Conservation (phyloP, 2,797 vertebrate genomes). For the Meriones psammophilus region DNA sequence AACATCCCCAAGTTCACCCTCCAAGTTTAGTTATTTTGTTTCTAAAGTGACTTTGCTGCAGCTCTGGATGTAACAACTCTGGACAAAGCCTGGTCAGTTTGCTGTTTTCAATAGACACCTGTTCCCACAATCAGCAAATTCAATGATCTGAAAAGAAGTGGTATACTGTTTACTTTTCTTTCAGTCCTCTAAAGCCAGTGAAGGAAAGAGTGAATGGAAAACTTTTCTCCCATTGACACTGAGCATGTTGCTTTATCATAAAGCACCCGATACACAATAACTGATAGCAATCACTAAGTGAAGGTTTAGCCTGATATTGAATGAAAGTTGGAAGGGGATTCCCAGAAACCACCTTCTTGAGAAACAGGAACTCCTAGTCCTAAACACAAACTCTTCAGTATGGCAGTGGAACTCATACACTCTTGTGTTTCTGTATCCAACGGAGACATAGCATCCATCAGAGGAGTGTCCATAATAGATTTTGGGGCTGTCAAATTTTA, state of each 20-base stretch:
- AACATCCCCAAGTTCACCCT: background rate
- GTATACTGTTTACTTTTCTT: background rate
- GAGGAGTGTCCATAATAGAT: background rate
- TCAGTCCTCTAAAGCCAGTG: too few species aligned
- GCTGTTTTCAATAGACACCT: background rate
- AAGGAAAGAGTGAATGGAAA: background rate
- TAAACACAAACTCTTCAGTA: background rate
- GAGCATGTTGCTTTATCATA: background rate
- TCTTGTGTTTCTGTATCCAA: background rate
- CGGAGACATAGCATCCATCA: background rate
- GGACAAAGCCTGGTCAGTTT: background rate
- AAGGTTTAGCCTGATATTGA: background rate
- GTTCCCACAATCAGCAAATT: background rate
- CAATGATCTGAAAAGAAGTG: too few species aligned
- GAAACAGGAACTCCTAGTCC: fast-evolving
- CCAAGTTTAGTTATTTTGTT: background rate
- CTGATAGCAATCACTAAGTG: background rate
- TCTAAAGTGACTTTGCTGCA: background rate
- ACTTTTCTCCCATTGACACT: background rate
- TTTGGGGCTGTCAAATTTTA: background rate
- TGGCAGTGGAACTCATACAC: fast-evolving
- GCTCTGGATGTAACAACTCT: background rate
- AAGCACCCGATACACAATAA: background rate
- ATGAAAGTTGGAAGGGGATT: background rate
- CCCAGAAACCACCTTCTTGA: background rate